Base-by-base conservation (phyloP, 2,888 invertebrate species). In the Pristionchus mayeri region DNA sequence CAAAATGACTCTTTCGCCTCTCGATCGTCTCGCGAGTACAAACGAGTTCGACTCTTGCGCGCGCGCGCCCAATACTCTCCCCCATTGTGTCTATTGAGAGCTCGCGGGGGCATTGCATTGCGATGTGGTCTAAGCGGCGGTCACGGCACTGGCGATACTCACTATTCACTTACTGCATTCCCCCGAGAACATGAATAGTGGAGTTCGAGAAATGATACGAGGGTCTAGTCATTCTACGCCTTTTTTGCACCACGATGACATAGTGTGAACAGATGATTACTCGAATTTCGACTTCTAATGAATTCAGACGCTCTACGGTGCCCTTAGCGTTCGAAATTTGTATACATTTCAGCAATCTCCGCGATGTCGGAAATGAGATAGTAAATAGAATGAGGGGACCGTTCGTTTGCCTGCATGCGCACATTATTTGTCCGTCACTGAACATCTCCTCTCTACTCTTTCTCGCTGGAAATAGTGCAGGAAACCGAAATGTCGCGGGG, bases 81-180 rank as follows among this genome's bases (percentile, higher is more conserved):
- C 63, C 60, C 34, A 63, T 63, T 63, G 63, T 63, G 63, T 63
- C 63, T 63, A 63, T 63, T 63, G 34, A 63, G 63, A 63, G 34
- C 63, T 18, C 16, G 63, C 63, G 21, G 18, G 13, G 44, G 44
- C 7, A 16, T 16, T 30, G 60, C 24, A 24, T 6, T 3, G 57
- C 57, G 11, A 24, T 30, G 34, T 21, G 63, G 30, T 63, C 63
- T 34, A 34, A 34, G 63, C 63, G 63, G 34, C 21, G 63, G 63
- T 63, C 63, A 63, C 63, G 30, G 63, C 63, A 34, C 63, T 34
- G 30, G 7, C 44, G 7, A n/a, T n/a, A 30, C 63, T 18, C 34
- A 16, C 63, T 30, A 13, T 34, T 37, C 44, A 6, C 44, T 13
- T 13, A 44, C 44, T 13, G 7, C 44, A 6, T 34, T 63, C 63